These are phyloP conservation scores for Stichodactyla mertensii DNA, from an alignment of 64 coral and sea anemone species.

Conservation along the genomic window DNA sequence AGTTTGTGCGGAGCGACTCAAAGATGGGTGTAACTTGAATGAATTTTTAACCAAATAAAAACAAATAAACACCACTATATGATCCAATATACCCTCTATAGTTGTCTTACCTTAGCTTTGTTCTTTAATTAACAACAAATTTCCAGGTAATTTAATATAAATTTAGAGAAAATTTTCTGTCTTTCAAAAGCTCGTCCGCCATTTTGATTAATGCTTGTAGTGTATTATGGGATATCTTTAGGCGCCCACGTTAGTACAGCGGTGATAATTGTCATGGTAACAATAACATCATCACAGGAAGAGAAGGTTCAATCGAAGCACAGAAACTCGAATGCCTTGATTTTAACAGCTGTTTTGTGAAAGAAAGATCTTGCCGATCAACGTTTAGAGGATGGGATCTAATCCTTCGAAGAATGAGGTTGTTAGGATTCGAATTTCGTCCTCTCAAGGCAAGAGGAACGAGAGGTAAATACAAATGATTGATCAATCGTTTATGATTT, in stretches of 20 bases:
- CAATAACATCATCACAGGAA: conserved; percentile 13
- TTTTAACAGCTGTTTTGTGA: not conserved
- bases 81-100: not conserved
- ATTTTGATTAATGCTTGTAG: not conserved
- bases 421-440: conserved; percentile 37
- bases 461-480: conserved; percentile 27
- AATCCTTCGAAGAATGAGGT: conserved; percentile 49
- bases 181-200: not conserved
- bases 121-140: not conserved
- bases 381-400: conserved; percentile 41
- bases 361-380: not conserved
- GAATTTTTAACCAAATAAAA: not conserved
- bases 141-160: not conserved
- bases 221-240: not conserved
- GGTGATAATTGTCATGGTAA: not conserved
- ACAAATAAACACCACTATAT: not conserved
- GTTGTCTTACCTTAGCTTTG: not conserved
- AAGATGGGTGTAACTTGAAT: not conserved
- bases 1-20: not conserved
- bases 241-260: not conserved
- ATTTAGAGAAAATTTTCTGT: not conserved
- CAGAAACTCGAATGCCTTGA: not conserved
- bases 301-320: not conserved
- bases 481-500: not conserved
- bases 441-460: not conserved